Evolutionary conservation across 2,797 vertebrate genomes (phyloP).

Genomic region (Lithobates sylvaticus): DNA sequence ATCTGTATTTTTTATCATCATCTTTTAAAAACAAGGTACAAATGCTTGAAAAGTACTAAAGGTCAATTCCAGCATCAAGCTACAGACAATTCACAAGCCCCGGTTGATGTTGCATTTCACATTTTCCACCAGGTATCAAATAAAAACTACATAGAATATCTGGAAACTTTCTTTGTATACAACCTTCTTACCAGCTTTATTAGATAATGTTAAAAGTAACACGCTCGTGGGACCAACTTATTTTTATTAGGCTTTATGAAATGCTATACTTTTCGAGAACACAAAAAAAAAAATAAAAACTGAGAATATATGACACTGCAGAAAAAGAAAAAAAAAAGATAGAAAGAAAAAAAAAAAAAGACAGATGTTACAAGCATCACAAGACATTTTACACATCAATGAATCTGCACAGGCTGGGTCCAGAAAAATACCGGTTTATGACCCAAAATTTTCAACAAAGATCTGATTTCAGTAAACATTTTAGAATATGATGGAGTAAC

Average conservation of each 20-base stretch:
- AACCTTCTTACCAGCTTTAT: constrained; percentile 47
- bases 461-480: too few species aligned
- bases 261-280: constrained; percentile 55
- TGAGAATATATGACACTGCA: constrained; percentile 48
- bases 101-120: constrained; percentile 24
- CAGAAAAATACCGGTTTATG: not conserved
- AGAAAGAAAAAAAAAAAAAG: constrained; percentile 7
- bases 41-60: not conserved
- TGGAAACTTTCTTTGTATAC: constrained; percentile 46
- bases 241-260: constrained; percentile 59
- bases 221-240: constrained; percentile 51
- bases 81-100: constrained; percentile 17
- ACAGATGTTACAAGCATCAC: constrained; percentile 40
- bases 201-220: constrained; percentile 53
- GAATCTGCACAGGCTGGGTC: not conserved
- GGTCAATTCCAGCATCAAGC: not conserved
- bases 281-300: constrained; percentile 55
- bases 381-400: constrained; percentile 11
- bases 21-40: too few species aligned
- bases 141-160: constrained; percentile 32
- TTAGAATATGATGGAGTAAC: not conserved
- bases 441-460: not conserved
- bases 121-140: constrained; percentile 49
- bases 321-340: not conserved
- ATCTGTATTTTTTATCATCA: too few species aligned